A percentile compares a stretch with the other conserved stretches of the same genome.
These are phyloP conservation scores for Eulemur albifrons DNA, from an alignment of 2,797 vertebrate genomes.

Conservation along the genomic window DNA sequence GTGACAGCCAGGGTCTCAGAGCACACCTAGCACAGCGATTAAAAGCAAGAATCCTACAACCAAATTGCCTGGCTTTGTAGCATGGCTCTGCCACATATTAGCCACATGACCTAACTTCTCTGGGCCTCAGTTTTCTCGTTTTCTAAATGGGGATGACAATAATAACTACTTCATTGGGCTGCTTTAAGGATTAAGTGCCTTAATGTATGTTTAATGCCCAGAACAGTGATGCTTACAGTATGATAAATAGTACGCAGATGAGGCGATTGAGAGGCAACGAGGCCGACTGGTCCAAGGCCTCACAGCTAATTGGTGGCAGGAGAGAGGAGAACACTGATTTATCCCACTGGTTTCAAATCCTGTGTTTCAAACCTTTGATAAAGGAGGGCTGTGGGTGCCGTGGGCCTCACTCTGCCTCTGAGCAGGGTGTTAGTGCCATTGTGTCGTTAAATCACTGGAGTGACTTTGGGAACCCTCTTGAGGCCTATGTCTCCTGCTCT, in stretches of 20 bases:
- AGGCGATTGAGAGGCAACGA: not conserved
- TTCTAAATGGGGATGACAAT: not conserved
- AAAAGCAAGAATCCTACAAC: not conserved
- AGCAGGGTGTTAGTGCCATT: not conserved
- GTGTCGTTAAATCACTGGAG: not conserved
- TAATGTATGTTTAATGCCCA: not conserved
- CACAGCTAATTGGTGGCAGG: not conserved
- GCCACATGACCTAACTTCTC: not conserved
- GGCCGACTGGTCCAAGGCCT: not conserved
- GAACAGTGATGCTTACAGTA: not conserved
- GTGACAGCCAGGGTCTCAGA: not conserved
- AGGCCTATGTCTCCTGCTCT: not conserved
- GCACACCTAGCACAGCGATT: not conserved
- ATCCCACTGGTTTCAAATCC: not conserved
- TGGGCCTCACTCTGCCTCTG: not conserved
- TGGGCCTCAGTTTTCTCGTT: not conserved
- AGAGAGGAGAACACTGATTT: not conserved
- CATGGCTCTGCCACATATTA: not conserved
- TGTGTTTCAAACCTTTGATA: not conserved
- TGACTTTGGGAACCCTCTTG: not conserved
- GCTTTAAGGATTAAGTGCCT: not conserved
- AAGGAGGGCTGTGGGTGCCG: not conserved
- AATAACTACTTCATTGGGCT: not conserved
- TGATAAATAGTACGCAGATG: not conserved
- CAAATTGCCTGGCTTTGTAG: not conserved